These are phyloP conservation scores for Serripes groenlandicus DNA, from an alignment of 2,888 invertebrate species.

Conservation along the genomic window DNA sequence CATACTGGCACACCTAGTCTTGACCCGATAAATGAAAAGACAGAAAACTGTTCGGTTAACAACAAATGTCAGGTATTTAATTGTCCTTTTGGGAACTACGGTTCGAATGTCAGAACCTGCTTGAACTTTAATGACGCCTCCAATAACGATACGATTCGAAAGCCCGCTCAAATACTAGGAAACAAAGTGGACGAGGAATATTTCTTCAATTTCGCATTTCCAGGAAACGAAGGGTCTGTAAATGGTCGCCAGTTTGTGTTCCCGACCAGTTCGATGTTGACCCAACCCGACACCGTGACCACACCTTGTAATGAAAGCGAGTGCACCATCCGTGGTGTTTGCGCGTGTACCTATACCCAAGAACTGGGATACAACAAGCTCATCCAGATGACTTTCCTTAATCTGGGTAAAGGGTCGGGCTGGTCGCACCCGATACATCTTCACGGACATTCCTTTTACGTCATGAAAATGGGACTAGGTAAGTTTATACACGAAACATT, in stretches of 20 bases:
- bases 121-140: slow-evolving; percentile 46
- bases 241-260: slow-evolving; percentile 63
- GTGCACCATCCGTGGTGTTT: slow-evolving; percentile 49
- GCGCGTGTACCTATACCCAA: slow-evolving; percentile 69
- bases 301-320: slow-evolving; percentile 23
- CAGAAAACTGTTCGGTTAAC: background rate
- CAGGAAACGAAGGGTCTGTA: slow-evolving; percentile 71
- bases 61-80: slow-evolving; percentile 66
- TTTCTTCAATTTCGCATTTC: slow-evolving; percentile 74
- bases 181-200: slow-evolving; percentile 39
- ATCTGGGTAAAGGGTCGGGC: slow-evolving; percentile 67
- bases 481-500: too few relatives aligned
- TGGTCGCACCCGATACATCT: slow-evolving; percentile 77
- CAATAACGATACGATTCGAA: slow-evolving; percentile 36
- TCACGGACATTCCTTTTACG: slow-evolving; percentile 78
- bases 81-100: slow-evolving; percentile 61
- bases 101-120: slow-evolving; percentile 24
- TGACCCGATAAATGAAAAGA: slow-evolving; percentile 32
- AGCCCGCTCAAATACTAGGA: slow-evolving; percentile 15
- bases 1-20: background rate
- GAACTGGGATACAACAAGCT: slow-evolving; percentile 27
- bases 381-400: slow-evolving; percentile 23
- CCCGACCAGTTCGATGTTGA: slow-evolving; percentile 54
- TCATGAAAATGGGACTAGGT: slow-evolving; percentile 65
- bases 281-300: slow-evolving; percentile 47